Base-by-base conservation (phyloP, 2,888 invertebrate species). In the Punctoribates punctum region DNA sequence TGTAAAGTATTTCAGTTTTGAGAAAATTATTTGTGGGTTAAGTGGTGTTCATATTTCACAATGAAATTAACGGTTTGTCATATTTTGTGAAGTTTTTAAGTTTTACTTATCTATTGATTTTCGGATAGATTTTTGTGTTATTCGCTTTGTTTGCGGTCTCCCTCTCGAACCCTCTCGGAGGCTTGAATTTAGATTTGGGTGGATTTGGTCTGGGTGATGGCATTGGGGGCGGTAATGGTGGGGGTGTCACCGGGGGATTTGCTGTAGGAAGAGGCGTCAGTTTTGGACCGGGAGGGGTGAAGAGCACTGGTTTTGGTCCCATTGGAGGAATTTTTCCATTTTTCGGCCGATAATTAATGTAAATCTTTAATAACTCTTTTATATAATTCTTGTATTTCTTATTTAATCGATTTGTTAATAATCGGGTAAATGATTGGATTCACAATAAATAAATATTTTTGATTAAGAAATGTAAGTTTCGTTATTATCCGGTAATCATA, bases 251-350 rank as follows among this genome's bases (percentile, higher is more conserved):
- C 29, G 62, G 62, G 1, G 62, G 62, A 3, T 65, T 65, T 34
- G 62, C 62, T 34, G 62, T 65, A 6, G 62, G 62, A 1, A 2
- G 62, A 3, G 62, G 34, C 5, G 23, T 65, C 34, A 65, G 62
- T 34, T 29, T 65, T 34, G 62, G 62, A 29, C 62, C 62, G 34
- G 62, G 62, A 65, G 62, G 62, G 29, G 62, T 65, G 1, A 65
- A 65, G n/a, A 34, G 29, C 8, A 29, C 29, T 2, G 62, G 62
- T 6, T 65, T 65, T 65, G 62, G 62, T 34, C 62, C 62, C 5
- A 34, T 65, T 34, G 62, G 62, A 1, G 62, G 62, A 29, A 65
- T 65, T 17, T 65, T 65, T 65, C 62, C 62, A 15, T 65, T 65
- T 34, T 65, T 65, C 17, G 62, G 62, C 17, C 34, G 34, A 65